Base-by-base conservation (phyloP, 2,113 vertebrate species). In the Rhinolophus sinicus region DNA sequence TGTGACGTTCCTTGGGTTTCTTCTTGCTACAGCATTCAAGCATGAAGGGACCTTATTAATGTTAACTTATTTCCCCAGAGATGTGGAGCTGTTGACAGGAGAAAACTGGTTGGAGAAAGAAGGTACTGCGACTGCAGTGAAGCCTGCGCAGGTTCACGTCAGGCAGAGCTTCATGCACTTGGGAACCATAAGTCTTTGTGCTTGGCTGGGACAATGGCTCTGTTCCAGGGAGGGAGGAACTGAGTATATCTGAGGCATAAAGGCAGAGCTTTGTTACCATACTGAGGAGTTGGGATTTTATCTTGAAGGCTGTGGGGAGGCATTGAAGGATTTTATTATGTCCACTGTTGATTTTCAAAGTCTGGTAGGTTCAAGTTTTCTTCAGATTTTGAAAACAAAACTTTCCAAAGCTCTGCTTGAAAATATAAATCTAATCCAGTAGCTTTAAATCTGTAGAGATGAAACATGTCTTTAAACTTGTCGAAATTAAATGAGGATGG, bases 341-440 rank as follows among this genome's bases (percentile, higher is more conserved):
- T 92, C 84, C 80, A 58, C 75, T 88, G 73, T 92, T 91, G 94
- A 94, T 95, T 97, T 94, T 89, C 73, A 94, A 83, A 96, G 50
- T 94, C 94, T 92, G 56, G 28, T 90, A 76, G 73, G 38, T 95
- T 97, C 6, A 8, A 89, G 93, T 96, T 96, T 96, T 95, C 94
- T 89, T 96, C 52, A 70, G 60, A 89, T 18, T 83, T 96, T 90
- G 96, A 86, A 95, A 97, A 96, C 76, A 93, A 86, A 93, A 87
- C 15, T 94, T 91, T 97, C 69, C 69, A 95, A 90, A 93, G 35
- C 30, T 47, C 28, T 56, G 18, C 52, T 93, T 93, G 77, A 87
- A 96, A 96, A 96, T 88, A 95, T 70, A 89, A 95, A 96, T 96
- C 44, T 84, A 95, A 94, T 96, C 22, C 73, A 89, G 58, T 80